Base-by-base conservation (phyloP, 2,797 vertebrate species). In the Xyrichtys novacula region DNA sequence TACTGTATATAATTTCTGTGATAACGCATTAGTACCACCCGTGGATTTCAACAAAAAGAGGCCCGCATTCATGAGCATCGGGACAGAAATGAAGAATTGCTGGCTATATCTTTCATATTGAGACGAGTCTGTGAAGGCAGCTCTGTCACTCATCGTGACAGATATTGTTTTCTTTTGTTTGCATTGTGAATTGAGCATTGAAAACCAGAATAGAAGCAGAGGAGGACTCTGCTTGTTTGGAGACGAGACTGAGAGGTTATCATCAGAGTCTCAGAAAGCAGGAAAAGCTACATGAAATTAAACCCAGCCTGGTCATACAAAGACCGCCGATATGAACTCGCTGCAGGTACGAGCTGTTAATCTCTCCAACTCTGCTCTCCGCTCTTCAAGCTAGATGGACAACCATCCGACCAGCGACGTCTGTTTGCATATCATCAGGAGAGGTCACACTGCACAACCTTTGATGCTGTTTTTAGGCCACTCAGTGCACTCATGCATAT, bases 61-160 rank as follows among this genome's bases (percentile, higher is more conserved):
- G 44, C 34, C 40, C 78, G 67, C 77, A 74, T 84, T 84, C 71
- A 72, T 26, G 8, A 54, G 68, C 19, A 12, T 5, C 19, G 38
- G 42, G 71, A 79, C 78, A 55, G 73, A 79, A 79, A 81, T 38
- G 63, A 85, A 22, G 73, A 85, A 77, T 69, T 85, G 88, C 68
- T 62, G 68, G 75, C 49, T 67, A 55, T 90, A 91, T 84, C 84
- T 88, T 85, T 85, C 78, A 78, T 79, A 83, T 56, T 46, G 59
- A 74, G 76, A 32, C n/a, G 34, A 44, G 77, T 39, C 69, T 83
- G 75, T 82, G 71, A 84, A 80, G 80, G 56, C 65, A 44, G 73
- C n/a, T 19, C 81, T 65, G 88, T 80, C 90, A 84, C 71, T 88
- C 84, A 84, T 0, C 17, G 62, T 90, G 90, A 88, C 89, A 91